A percentile compares a stretch with the other conserved stretches of the same genome.
Conservation (phyloP, 2,113 vertebrate genomes). For the Acanthochromis polyacanthus region DNA sequence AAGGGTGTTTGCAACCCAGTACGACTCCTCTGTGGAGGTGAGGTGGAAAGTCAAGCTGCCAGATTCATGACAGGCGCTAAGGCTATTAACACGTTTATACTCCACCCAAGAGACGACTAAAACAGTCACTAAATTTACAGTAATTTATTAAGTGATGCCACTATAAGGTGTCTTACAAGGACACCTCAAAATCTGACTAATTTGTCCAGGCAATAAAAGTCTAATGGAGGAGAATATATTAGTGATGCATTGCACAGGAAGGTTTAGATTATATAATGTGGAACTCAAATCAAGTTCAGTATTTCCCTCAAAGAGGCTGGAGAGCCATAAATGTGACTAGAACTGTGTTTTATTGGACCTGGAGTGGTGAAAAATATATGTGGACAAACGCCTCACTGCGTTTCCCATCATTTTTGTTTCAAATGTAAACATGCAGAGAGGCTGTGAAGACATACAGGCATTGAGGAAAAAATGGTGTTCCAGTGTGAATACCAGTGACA, state of each 20-base stretch:
- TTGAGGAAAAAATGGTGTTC: constrained; percentile 21
- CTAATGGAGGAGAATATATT: constrained; percentile 10
- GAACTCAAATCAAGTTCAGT: constrained; percentile 36
- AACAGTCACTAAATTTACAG: constrained; percentile 35
- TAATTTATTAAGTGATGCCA: constrained; percentile 49
- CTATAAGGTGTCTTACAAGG: constrained; percentile 21
- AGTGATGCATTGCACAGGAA: constrained; percentile 6
- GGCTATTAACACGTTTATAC: constrained; percentile 67
- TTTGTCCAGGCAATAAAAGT: constrained; percentile 35
- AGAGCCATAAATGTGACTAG: constrained; percentile 64
- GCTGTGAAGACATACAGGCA: background rate
- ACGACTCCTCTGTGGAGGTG: constrained; percentile 44
- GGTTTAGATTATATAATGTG: constrained; percentile 26
- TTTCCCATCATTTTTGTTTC: constrained; percentile 50
- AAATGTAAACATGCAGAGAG: constrained; percentile 56
- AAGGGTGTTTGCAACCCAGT: constrained; percentile 41
- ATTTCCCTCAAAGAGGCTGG: constrained; percentile 54
- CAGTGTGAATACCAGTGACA: constrained; percentile 20
- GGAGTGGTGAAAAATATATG: constrained; percentile 51
- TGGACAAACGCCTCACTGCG: constrained; percentile 46
- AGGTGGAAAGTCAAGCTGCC: constrained; percentile 72
- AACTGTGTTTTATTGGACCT: constrained; percentile 54
- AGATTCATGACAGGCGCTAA: constrained; percentile 63
- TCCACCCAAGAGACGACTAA: constrained; percentile 44
- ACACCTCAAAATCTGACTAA: constrained; percentile 28